Conservation (phyloP, 2,113 vertebrate species). For the Pongo pygmaeus region DNA sequence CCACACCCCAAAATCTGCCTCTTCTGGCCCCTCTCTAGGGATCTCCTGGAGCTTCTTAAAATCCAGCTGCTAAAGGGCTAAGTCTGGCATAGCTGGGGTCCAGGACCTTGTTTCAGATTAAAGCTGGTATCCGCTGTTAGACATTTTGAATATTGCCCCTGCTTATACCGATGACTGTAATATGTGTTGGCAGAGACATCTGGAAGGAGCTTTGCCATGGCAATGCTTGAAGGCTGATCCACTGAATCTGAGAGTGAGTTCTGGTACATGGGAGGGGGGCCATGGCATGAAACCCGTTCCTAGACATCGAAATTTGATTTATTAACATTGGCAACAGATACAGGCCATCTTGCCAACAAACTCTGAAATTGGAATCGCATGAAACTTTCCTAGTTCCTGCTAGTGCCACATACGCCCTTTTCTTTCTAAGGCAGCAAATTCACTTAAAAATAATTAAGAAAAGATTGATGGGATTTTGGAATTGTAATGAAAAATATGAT, state of each 20-base stretch:
- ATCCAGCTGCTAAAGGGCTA: background rate
- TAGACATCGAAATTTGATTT: constrained; percentile 51
- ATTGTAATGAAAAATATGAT: constrained; percentile 73
- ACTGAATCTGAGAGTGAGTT: background rate
- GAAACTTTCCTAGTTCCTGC: constrained; percentile 54
- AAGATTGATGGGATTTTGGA: constrained; percentile 74
- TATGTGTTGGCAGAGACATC: background rate
- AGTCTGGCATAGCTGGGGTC: background rate
- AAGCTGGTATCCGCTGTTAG: background rate
- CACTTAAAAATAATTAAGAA: constrained; percentile 77
- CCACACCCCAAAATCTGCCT: too few relatives aligned
- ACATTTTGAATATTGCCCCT: background rate
- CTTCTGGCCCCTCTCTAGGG: background rate
- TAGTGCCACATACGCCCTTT: constrained; percentile 42
- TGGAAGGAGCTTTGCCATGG: background rate
- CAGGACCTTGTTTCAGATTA: background rate
- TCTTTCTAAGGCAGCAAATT: constrained; percentile 61
- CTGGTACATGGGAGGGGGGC: background rate
- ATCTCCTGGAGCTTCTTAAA: background rate
- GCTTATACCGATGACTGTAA: background rate
- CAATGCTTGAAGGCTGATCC: background rate
- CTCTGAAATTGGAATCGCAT: constrained; percentile 57
- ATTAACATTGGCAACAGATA: constrained; percentile 58
- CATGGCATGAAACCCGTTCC: background rate
- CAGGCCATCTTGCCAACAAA: constrained; percentile 51